Base-by-base conservation (phyloP, 2,113 vertebrate species). In the Hyperopisus bebe region DNA sequence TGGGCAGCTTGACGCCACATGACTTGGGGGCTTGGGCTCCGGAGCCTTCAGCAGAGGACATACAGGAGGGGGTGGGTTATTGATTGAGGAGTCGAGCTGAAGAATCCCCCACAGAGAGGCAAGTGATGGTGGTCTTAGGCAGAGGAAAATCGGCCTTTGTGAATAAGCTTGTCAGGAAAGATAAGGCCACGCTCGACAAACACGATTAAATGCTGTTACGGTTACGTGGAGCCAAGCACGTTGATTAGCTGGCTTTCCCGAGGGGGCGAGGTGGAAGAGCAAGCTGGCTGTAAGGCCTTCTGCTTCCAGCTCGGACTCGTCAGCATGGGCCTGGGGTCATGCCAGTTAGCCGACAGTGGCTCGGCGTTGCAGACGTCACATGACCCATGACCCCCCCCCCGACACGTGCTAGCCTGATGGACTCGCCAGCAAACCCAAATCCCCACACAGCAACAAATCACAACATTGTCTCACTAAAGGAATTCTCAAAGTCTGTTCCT, bases 121-220 rank as follows among this genome's bases (percentile, higher is more conserved):
- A 62, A 80, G 55, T 55, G 55, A 70, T 10, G 48, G 39, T 35
- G 35, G 48, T 82, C 48, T 55, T 19, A 80, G 48, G 48, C 70
- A 83, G 70, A 50, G 27, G 74, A 24, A 70, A 90, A 88, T 39
- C 70, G 15, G 86, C 70, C 62, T 90, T 90, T 80, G 86, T 90
- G 70, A 70, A 88, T 90, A 90, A 90, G 80, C 90, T 90, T 88
- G 90, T 90, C 90, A 58, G 21, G 39, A 11, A 48, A 88, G 90
- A 90, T 88, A 88, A 88, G 86, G 86, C 74, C 70, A 44, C 51
- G 58, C 39, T 74, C 42, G 39, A 88, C 86, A 90, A 83, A 90
- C 90, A 83, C n/a, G 82, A 90, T 88, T 88, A 90, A 31, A 70
- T 3, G 39, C 17, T 86, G 80, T 62, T 48, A 83, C 74, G 88